A percentile compares a stretch with the other conserved stretches of the same genome.
Evolutionary conservation across 2,113 vertebrate species (phyloP).

Genomic region (Dromaius novaehollandiae): DNA sequence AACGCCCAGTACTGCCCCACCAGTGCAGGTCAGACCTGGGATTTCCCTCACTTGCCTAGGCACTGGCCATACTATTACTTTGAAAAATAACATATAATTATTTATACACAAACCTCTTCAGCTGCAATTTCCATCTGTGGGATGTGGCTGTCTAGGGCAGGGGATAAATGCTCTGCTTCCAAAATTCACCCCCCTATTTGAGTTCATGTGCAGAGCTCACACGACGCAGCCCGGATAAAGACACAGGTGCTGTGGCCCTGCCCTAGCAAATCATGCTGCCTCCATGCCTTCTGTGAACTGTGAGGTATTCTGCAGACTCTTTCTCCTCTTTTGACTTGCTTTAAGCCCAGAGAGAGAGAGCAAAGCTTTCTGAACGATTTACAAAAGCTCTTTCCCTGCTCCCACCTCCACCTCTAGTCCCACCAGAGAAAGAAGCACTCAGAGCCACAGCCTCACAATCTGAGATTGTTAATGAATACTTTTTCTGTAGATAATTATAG

Average conservation of each 20-base stretch:
- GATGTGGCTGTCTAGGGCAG: background rate
- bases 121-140: background rate
- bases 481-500: slow-evolving; percentile 83
- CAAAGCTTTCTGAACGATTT: background rate
- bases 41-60: background rate
- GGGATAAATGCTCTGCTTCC: background rate
- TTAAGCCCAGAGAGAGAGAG: background rate
- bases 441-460: slow-evolving; percentile 40
- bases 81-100: background rate
- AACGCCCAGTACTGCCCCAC: background rate
- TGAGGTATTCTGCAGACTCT: background rate
- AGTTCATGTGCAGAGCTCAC: background rate
- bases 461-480: slow-evolving; percentile 75
- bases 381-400: background rate
- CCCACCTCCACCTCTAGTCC: slow-evolving; percentile 7
- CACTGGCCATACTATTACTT: background rate
- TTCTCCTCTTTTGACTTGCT: background rate
- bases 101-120: background rate
- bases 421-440: background rate
- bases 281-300: accelerated
- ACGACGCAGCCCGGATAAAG: background rate
- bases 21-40: background rate
- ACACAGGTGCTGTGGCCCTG: background rate
- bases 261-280: background rate
- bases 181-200: background rate